Evolutionary conservation across 2,888 invertebrate species (phyloP).

Genomic region (Chymomyza fuscimana): DNA sequence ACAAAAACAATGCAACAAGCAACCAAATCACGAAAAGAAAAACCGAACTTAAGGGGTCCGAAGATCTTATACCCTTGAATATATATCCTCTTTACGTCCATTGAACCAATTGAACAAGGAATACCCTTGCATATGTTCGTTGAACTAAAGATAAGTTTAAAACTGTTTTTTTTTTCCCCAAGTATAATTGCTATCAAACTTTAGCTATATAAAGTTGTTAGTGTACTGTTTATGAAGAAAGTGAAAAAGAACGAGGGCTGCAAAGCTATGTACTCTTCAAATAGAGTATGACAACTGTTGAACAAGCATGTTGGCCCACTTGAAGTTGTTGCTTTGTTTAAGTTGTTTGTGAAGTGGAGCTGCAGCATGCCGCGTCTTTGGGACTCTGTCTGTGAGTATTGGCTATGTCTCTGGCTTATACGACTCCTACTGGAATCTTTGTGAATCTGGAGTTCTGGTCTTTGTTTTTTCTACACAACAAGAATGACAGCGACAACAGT

Average conservation of each 20-base stretch:
- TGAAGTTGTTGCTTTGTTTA: background rate
- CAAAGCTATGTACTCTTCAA: background rate
- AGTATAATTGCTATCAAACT: no score
- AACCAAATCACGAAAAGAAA: slow-evolving; percentile 22
- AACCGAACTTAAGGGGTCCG: background rate
- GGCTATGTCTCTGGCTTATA: background rate
- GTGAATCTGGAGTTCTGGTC: no score
- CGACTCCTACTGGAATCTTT: slow-evolving; percentile 3
- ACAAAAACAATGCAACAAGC: slow-evolving; percentile 39
- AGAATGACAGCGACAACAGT: background rate
- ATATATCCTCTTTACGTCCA: no score
- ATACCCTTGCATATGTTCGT: no score
- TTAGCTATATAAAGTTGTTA: no score
- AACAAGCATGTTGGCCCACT: background rate
- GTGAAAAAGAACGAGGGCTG: no score
- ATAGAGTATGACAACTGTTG: background rate
- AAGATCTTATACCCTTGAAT: no score
- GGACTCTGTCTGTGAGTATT: background rate
- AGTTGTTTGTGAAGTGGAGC: slow-evolving; percentile 3
- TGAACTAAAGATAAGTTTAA: no score
- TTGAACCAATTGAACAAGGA: no score
- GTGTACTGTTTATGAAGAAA: no score
- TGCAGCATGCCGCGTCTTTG: background rate
- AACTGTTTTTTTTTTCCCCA: no score
- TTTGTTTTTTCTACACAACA: background rate